phyloP scores from a whole-genome alignment of 2,888 invertebrate species.

The Athripsodes cinereus region DNA sequence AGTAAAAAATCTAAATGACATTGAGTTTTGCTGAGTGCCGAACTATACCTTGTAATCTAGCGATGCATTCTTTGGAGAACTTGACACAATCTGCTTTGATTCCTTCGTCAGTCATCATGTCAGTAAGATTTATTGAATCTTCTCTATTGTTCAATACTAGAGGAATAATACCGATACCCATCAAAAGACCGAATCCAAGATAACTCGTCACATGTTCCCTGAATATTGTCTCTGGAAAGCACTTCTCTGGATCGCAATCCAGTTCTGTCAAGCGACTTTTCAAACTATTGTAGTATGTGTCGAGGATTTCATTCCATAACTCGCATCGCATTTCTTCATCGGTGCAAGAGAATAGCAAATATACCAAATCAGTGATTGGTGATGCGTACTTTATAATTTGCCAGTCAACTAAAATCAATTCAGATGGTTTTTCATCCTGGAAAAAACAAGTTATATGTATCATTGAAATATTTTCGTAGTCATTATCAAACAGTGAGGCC shows the following conservation, averaged over 20 bases:
- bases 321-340: constrained; percentile 7
- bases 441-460: neutral
- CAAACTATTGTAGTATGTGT: constrained; percentile 9
- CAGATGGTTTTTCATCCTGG: constrained; percentile 11
- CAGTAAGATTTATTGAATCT: constrained; percentile 3
- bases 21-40: constrained; percentile 11
- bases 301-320: neutral
- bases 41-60: constrained; percentile 9
- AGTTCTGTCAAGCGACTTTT: constrained; percentile 1
- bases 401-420: constrained; percentile 20
- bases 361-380: constrained; percentile 8
- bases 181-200: constrained; percentile 2
- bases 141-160: constrained; percentile 4
- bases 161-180: neutral
- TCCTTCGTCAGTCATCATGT: constrained; percentile 1
- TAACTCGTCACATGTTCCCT: constrained; percentile 5
- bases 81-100: neutral
- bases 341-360: constrained; percentile 9
- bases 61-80: constrained; percentile 2
- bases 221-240: constrained; percentile 7
- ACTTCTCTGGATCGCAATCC: constrained; percentile 5
- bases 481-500: too few species aligned
- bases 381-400: constrained; percentile 12
- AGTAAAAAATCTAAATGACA: too few species aligned
- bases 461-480: too few species aligned